A percentile compares a stretch with the other conserved stretches of the same genome.
Conservation (phyloP, 2,888 invertebrate genomes). For the Hypolimnas misippus region DNA sequence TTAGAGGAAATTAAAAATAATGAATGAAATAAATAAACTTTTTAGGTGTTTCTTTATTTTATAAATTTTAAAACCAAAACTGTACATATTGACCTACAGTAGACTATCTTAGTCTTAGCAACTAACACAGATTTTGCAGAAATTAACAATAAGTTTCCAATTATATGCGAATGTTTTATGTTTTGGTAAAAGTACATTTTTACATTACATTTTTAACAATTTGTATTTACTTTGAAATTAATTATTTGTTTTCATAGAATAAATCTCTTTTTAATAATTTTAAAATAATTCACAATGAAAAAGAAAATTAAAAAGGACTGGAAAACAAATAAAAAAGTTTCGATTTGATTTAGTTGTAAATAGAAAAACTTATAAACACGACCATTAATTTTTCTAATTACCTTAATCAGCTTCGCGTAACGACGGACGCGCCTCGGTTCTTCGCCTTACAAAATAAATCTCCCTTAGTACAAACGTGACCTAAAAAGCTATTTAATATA, state of each 20-base stretch:
- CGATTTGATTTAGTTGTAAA: conserved; percentile 31
- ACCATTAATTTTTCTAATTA: conserved; percentile 70
- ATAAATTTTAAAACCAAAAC: conserved; percentile 39
- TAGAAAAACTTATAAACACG: conserved; percentile 63
- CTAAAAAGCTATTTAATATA: conserved; percentile 31
- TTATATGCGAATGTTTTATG: background rate
- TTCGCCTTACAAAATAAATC: conserved; percentile 44
- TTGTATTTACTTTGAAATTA: background rate
- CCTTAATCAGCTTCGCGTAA: conserved; percentile 71
- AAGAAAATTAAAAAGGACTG: conserved; percentile 2
- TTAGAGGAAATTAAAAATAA: background rate
- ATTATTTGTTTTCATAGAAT: background rate
- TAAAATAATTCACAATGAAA: background rate
- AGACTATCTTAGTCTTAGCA: conserved; percentile 29
- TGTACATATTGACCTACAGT: conserved; percentile 34
- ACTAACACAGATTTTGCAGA: conserved; percentile 21
- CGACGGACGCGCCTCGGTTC: conserved; percentile 56
- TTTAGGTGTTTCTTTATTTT: conserved; percentile 32
- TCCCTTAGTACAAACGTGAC: conserved; percentile 35
- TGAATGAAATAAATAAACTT: background rate
- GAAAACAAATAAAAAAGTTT: background rate
- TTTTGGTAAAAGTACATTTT: background rate
- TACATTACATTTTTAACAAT: background rate
- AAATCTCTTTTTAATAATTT: background rate
- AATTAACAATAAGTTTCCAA: conserved; percentile 12